Evolutionary conservation across 2,797 vertebrate species (phyloP).

Genomic region (Poliocrania exsul): DNA sequence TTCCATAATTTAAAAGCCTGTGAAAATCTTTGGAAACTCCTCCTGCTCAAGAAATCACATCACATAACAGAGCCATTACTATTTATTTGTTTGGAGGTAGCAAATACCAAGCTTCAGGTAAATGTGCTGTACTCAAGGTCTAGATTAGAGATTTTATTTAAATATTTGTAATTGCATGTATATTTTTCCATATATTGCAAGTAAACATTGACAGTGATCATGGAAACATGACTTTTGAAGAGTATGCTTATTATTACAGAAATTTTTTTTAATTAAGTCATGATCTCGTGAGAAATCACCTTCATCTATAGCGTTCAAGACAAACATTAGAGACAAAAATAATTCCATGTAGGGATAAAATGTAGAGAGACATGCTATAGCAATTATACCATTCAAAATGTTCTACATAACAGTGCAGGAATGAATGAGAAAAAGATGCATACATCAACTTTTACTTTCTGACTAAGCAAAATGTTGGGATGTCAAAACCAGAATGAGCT

Average conservation of each 20-base stretch:
- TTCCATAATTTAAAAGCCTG: constrained; percentile 8
- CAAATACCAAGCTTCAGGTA: background rate
- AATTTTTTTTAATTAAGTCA: background rate
- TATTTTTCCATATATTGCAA: background rate
- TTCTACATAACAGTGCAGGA: background rate
- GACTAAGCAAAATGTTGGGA: background rate
- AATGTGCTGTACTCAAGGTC: background rate
- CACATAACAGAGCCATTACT: background rate
- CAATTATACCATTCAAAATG: background rate
- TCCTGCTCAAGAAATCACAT: background rate
- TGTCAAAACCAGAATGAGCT: background rate
- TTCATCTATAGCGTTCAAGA: background rate
- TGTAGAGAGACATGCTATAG: background rate
- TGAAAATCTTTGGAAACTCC: background rate
- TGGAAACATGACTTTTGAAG: background rate
- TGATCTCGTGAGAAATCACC: background rate
- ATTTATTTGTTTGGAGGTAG: background rate
- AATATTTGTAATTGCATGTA: background rate
- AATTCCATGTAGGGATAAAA: background rate
- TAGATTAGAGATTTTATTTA: background rate
- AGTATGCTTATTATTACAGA: background rate
- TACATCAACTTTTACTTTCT: background rate
- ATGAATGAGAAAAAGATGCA: background rate
- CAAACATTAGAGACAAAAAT: background rate
- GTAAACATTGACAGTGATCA: background rate